These are phyloP conservation scores for Odontomachus brunneus DNA, from an alignment of 1,140 invertebrate species.

Conservation along the genomic window DNA sequence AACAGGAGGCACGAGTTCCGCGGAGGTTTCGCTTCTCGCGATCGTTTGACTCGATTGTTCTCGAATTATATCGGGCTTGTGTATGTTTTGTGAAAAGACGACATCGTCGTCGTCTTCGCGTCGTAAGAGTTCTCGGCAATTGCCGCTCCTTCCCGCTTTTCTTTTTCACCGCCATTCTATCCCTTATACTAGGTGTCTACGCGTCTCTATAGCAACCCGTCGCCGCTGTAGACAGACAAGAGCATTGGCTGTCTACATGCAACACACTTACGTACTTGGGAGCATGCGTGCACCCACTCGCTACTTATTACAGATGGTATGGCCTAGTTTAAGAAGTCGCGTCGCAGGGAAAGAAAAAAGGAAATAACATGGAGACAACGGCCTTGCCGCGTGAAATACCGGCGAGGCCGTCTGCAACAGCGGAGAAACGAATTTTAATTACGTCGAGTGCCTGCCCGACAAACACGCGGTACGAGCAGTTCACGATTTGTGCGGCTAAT, in stretches of 20 bases:
- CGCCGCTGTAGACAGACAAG: slow-evolving; percentile 61
- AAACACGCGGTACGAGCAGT: neutral
- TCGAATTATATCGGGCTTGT: neutral
- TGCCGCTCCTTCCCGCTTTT: slow-evolving; percentile 34
- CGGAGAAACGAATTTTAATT: slow-evolving; percentile 46
- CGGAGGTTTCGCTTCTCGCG: neutral
- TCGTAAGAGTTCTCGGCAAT: too few species aligned
- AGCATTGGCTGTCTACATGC: slow-evolving; percentile 27
- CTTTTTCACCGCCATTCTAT: slow-evolving; percentile 72
- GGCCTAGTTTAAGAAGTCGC: slow-evolving; percentile 64
- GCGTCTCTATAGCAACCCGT: slow-evolving; percentile 80
- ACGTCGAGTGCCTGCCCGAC: slow-evolving; percentile 19
- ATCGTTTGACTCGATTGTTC: slow-evolving; percentile 36
- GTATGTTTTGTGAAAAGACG: neutral
- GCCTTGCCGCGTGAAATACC: neutral
- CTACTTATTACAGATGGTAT: slow-evolving; percentile 41
- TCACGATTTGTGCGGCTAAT: neutral
- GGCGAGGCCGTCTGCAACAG: neutral
- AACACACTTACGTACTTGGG: slow-evolving; percentile 23
- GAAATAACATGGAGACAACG: neutral
- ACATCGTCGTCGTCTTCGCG: slow-evolving; percentile 12
- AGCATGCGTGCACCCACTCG: slow-evolving; percentile 64
- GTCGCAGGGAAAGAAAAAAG: neutral
- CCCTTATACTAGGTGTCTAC: slow-evolving; percentile 70
- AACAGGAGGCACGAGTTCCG: neutral